These are phyloP conservation scores for Ecdyonurus torrentis DNA, from an alignment of 2,888 invertebrate genomes.

Conservation along the genomic window DNA sequence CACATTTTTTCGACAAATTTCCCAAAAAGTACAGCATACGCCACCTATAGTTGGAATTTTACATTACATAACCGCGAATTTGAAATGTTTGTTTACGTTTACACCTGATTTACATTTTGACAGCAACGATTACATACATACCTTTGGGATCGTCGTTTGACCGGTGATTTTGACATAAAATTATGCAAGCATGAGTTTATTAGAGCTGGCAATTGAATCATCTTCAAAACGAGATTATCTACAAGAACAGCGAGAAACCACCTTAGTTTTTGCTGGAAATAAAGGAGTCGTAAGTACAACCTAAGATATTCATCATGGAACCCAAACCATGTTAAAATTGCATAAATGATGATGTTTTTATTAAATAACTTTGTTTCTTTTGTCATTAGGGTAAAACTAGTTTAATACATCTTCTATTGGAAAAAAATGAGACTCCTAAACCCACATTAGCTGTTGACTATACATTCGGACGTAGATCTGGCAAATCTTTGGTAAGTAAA, in stretches of 20 bases:
- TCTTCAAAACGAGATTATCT: not conserved
- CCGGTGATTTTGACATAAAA: too few species aligned
- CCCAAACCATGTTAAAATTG: not conserved
- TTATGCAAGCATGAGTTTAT: not conserved
- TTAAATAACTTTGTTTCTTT: not conserved
- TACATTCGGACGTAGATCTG: conserved; percentile 58
- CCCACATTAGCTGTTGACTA: conserved; percentile 77
- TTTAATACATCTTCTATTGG: conserved; percentile 57
- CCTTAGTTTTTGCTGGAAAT: conserved; percentile 44
- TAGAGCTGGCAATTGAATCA: not conserved
- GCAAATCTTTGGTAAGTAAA: conserved; percentile 35
- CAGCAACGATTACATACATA: too few species aligned
- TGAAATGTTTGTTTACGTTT: too few species aligned
- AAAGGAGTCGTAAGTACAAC: conserved; percentile 44
- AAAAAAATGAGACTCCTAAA: conserved; percentile 52
- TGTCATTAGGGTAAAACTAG: conserved; percentile 58
- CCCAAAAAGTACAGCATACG: too few species aligned
- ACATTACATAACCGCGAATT: too few species aligned
- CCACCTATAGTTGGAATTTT: too few species aligned
- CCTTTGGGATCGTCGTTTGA: too few species aligned
- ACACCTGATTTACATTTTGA: too few species aligned
- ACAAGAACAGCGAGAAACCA: not conserved
- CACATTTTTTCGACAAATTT: too few species aligned
- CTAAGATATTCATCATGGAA: too few species aligned
- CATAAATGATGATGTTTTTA: not conserved